Evolutionary conservation across 1,140 invertebrate genomes (phyloP), one percentile per base, ranked within the genome.

Genomic region (Eupristina koningsbergeri): DNA sequence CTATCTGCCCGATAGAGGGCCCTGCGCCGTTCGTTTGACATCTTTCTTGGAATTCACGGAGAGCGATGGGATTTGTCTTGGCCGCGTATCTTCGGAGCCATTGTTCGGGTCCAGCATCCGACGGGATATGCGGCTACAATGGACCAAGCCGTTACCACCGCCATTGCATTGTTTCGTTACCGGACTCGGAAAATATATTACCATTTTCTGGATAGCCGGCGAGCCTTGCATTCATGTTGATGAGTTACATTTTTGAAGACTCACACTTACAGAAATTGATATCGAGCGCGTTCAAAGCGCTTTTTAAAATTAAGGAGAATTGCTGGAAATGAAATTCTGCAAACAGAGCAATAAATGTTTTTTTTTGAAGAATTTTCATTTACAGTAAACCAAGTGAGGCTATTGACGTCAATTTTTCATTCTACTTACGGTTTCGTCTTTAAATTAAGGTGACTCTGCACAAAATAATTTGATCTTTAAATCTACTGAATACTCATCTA

Each of bases 31-130:
- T 36, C 77, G 11, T 67, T 64, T 61, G 61, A 47, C 63, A 41
- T 79, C 77, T 79, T 79, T 79, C 77, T 47, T 2, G 53, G 41
- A 79, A 79, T 53, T 53, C 50, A 17, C 50, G 17, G 19, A 53
- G 50, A 53, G 50, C 50, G 50, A 53, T 19, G 50, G 50, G 19
- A 17, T 19, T 53, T 53, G 50, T 53, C 50, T 17, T 53, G 11
- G 8, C 11, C 29, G 22, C 26, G 29, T 13, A 50, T 75, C 63
- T 47, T 45, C 3, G 22, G 77, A 9, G n/a, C 63, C 63, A 67
- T 64, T 78, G 58, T 58, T 58, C 53, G 53, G 53, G 53, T 22
- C 53, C 53, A 26, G 9, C 22, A 26, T 58, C 26, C 53, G 53
- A 58, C 53, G 53, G 53, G 26, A 22, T 58, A 58, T 58, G 53